phyloP scores from a whole-genome alignment of 2,888 invertebrate species.

The Tachina grossa region DNA sequence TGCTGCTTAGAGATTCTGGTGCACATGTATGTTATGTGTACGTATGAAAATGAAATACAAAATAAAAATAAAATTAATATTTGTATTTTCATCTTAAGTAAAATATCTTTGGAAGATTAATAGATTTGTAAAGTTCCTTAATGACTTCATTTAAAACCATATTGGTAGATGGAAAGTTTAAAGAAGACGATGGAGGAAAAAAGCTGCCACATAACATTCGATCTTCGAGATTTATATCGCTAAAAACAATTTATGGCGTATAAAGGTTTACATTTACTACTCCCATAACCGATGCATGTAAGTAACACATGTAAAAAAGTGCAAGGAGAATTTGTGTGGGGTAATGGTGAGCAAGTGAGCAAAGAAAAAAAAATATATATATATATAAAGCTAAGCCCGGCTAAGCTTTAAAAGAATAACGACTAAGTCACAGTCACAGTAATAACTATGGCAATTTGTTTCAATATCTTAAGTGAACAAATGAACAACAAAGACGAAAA shows the following conservation, averaged over 20 bases:
- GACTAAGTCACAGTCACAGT: constrained; percentile 57
- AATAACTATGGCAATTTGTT: constrained; percentile 69
- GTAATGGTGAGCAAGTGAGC: constrained; percentile 21
- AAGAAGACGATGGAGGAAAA: constrained; percentile 23
- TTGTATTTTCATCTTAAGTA: constrained; percentile 56
- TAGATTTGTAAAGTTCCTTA: constrained; percentile 71
- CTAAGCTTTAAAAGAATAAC: constrained; percentile 53
- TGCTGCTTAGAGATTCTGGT: constrained; percentile 28
- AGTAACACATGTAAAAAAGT: constrained; percentile 39
- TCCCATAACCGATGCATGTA: constrained; percentile 56
- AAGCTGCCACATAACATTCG: constrained; percentile 62
- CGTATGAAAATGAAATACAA: constrained; percentile 13
- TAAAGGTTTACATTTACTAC: constrained; percentile 70
- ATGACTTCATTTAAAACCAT: constrained; percentile 71
- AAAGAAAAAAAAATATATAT: neutral
- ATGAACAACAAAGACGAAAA: constrained; percentile 42
- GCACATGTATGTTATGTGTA: neutral
- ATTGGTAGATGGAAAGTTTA: constrained; percentile 48
- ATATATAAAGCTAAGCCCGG: constrained; percentile 25
- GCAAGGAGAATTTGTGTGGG: constrained; percentile 60
- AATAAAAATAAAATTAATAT: constrained; percentile 23
- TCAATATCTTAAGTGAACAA: constrained; percentile 59
- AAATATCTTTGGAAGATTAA: constrained; percentile 67
- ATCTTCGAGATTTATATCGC: constrained; percentile 71
- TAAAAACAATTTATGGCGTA: constrained; percentile 68